These are phyloP conservation scores for Tryphoninae sp. DNA, from an alignment of 2,888 invertebrate genomes.

Conservation along the genomic window DNA sequence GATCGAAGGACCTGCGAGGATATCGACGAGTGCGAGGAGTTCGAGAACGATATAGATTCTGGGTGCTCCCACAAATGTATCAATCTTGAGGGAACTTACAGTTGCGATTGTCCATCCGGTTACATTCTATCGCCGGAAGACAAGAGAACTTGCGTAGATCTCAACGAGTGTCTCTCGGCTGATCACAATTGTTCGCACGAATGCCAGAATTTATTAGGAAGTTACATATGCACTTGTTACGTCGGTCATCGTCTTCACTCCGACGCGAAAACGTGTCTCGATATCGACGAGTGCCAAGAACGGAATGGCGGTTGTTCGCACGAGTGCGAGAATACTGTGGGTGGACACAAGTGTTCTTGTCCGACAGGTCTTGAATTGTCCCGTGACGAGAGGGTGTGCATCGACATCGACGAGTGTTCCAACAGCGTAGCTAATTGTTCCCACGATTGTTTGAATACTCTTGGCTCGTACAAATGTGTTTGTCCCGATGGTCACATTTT, in stretches of 20 bases:
- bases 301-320: constrained; percentile 82
- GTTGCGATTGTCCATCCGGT: constrained; percentile 83
- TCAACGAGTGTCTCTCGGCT: constrained; percentile 78
- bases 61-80: constrained; percentile 81
- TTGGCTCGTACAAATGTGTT: constrained; percentile 77
- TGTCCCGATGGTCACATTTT: constrained; percentile 79
- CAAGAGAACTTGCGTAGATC: constrained; percentile 81
- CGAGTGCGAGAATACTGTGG: constrained; percentile 82
- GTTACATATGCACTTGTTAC: constrained; percentile 78
- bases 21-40: constrained; percentile 78
- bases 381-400: constrained; percentile 77
- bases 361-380: constrained; percentile 81
- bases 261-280: constrained; percentile 77
- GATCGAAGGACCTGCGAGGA: constrained; percentile 77
- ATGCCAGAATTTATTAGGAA: constrained; percentile 75
- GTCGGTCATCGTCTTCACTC: constrained; percentile 75
- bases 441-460: constrained; percentile 82
- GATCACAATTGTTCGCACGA: constrained; percentile 76
- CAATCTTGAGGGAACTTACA: constrained; percentile 83
- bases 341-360: constrained; percentile 83
- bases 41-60: constrained; percentile 77
- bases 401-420: constrained; percentile 81
- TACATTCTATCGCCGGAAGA: constrained; percentile 79
- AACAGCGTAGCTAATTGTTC: constrained; percentile 80
- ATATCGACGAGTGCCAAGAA: constrained; percentile 77